Base-by-base conservation (phyloP, 2,888 invertebrate genomes). In the Zygogramma bicolorata region DNA sequence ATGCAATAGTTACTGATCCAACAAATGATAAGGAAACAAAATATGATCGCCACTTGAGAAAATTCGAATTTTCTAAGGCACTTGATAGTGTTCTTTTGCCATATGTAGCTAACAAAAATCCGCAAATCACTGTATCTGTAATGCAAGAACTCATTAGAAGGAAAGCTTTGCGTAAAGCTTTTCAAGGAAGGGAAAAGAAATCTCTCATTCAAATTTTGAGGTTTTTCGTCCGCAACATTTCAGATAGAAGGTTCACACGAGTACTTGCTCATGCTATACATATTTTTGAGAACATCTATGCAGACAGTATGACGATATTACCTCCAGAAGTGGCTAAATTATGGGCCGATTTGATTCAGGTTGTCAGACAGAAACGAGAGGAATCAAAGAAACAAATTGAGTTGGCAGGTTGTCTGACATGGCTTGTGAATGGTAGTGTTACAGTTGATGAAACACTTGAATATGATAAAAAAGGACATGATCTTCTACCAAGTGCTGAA, bases 131-230 rank as follows among this genome's bases (percentile, higher is more conserved):
- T 1, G 92, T 96, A 34, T 91, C 93, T 62, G 89, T 97, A 5
- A 89, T 98, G 82, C 94, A 95, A 84, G 98, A 98, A 87, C 88
- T 98, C 74, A 92, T 94, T n/a, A 90, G 95, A 81, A 90, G 97
- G 68, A 92, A 93, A 84, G 95, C 93, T 0, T 87, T 99, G 20
- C 89, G 90, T 81, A 89, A 91, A 74, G 96, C 97, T 0, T 87
- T 98, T 57, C 90, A 91, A 57, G 94, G 93, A 1, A 89, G 95
- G 70, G 90, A 92, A 70, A 92, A 92, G 62, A 90, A 91, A 76
- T 90, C 91, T 1, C 86, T 97, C 29, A 87, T 89, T 5, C 87
- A 88, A 70, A 88, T 98, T 68, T 86, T 97, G 7, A 90, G 91
- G 73, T 99, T 97, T 86, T 88, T 97, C n/a, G 90, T 90, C 77